Evolutionary conservation across 2,797 vertebrate genomes (phyloP), one percentile per base, ranked within the genome.

Genomic region (Nyctibius grandis): DNA sequence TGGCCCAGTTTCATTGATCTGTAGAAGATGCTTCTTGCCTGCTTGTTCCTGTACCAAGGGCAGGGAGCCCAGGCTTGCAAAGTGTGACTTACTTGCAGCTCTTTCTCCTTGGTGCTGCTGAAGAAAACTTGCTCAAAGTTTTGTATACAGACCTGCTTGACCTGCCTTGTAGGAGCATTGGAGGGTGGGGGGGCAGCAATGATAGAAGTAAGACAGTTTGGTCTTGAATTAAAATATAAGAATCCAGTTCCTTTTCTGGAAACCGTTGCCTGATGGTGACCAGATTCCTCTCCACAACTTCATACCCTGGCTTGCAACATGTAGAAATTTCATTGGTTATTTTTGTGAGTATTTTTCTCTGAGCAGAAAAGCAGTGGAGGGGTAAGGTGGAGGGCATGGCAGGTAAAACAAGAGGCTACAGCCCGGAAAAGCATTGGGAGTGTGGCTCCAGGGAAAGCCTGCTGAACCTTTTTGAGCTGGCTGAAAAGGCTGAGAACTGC

Each of bases 211-310:
- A 48, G 54, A 26, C 18, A 12, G 28, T 81, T 83, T 84, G 17
- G 25, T 74, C 69, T 67, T 67, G 34, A 78, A 61, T 89, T 63
- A 56, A 80, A 88, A 47, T 33, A 19, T 0, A 61, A 60, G 42
- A 89, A 69, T 88, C 28, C 9, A 9, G 36, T 95, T 89, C 40
- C 9, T 82, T 44, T 76, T 85, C 36, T 90, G 56, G 73, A 85
- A 77, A 12, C 44, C 33, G 22, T 77, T 76, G 42, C 33, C 23
- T 83, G 38, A 69, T 1, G 1, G 12, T 73, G 72, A 79, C 59
- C 28, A 63, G 51, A 50, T 85, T 86, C 33, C 28, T 61, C 59
- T 76, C 17, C 15, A 22, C 20, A 42, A 20, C 48, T 85, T 92
- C 57, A 17, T 47, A 28, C 26, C 34, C 9, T 2, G 5, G 23